Base-by-base conservation (phyloP, 1,140 invertebrate species). In the Oedothorax gibbosus region DNA sequence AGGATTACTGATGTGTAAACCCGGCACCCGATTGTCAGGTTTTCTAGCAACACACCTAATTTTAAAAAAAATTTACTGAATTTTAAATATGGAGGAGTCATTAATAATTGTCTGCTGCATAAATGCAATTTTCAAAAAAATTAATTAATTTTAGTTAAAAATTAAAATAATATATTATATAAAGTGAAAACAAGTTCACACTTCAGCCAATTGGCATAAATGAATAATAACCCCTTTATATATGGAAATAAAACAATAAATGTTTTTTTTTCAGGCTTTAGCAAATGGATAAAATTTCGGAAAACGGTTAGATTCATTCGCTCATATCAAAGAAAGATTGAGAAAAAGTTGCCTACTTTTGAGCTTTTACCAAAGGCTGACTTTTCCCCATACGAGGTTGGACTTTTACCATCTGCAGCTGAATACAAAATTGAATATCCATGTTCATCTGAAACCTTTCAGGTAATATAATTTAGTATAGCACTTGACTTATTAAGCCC, bases 401-500 rank as follows among this genome's bases (percentile, higher is more conserved):
- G 77, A 20, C 10, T 79, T 20, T 35, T 79, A 35, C 77, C 77
- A 4, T 50, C 54, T 7, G 54, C 35, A 21, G 66, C 10, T 5
- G 77, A 79, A 68, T 79, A 79, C 20, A 12, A 21, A 21, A 18
- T 79, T 12, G 77, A 79, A n/a, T 11, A 79, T 21, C 77, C 77
- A 15, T 62, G 14, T 14, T 14, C 15, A 18, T 35, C 35, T 35
- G 60, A 20, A 77, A 10, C 8, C 14, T 65, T 77, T 53, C 51
- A 77, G 53, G 75, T 77, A 77, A 77, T 57, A n/a, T 18, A 2
- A 57, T 53, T 60, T 60, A 14, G 57, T 18, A 71, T 68, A 6
- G 4, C n/a, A 49, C 3, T 66, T 66, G 10, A 51, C 5, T 11
- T 50, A 15, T 35, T 6, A 9, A 51, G 49, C 51, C 0, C 12